Conservation (phyloP, 2,797 vertebrate species). For the Premnoplex brunnescens region DNA sequence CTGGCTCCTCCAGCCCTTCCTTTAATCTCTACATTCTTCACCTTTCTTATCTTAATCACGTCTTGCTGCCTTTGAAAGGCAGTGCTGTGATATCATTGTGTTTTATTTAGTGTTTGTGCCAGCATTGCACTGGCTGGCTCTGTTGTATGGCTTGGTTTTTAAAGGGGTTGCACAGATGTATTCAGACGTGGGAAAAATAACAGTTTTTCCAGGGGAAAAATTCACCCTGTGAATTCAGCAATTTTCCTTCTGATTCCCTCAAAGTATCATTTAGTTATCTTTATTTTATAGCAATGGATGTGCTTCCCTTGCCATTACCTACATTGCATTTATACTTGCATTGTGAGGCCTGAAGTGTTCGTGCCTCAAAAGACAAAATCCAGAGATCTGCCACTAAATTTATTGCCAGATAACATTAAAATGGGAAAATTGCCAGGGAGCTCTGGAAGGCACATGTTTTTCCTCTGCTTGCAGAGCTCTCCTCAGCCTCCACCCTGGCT, state of each 20-base stretch:
- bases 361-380: neutral
- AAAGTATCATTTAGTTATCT: neutral
- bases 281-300: neutral
- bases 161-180: neutral
- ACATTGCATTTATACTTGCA: neutral
- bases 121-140: neutral
- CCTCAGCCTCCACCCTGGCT: neutral
- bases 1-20: neutral
- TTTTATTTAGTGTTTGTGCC: neutral
- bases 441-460: neutral
- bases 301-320: neutral
- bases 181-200: neutral
- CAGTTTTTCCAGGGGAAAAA: neutral
- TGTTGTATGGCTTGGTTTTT: neutral
- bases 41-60: neutral
- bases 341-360: neutral
- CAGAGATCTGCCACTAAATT: neutral
- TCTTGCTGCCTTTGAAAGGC: neutral
- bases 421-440: neutral
- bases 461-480: neutral
- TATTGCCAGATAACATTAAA: neutral
- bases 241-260: neutral
- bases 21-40: neutral
- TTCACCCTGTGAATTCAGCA: neutral
- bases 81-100: neutral